Evolutionary conservation across 2,888 invertebrate genomes (phyloP).

Genomic region (Ophion ventricosus): DNA sequence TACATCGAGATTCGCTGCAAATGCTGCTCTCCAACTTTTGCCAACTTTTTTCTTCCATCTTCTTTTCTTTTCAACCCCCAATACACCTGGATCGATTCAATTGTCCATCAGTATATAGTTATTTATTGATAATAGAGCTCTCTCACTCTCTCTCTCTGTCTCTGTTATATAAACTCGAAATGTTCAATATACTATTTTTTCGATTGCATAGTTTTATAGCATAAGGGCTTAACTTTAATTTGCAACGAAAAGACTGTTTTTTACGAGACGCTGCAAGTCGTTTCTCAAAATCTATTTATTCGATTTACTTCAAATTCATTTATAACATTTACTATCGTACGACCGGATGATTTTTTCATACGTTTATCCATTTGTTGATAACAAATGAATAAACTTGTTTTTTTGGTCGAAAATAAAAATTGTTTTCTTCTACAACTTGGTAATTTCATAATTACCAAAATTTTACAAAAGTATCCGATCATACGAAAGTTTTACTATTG

Average conservation of each 20-base stretch:
- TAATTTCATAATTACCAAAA: neutral
- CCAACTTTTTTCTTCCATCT: constrained; percentile 46
- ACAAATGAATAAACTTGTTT: too few relatives aligned
- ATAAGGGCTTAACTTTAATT: neutral
- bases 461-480: neutral
- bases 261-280: too few relatives aligned
- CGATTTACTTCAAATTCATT: too few relatives aligned
- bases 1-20: neutral
- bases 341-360: too few relatives aligned
- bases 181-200: neutral
- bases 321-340: too few relatives aligned
- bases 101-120: constrained; percentile 63
- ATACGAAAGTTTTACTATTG: neutral
- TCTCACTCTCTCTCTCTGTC: neutral
- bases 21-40: constrained; percentile 52
- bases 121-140: constrained; percentile 57
- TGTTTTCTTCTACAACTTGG: neutral
- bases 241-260: neutral
- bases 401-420: neutral
- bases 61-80: constrained; percentile 7
- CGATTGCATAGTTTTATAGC: neutral
- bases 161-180: neutral
- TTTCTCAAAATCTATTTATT: too few relatives aligned
- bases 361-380: too few relatives aligned
- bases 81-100: constrained; percentile 69